Conservation (phyloP, 2,113 vertebrate genomes). For the Craseonycteris thonglongyai region DNA sequence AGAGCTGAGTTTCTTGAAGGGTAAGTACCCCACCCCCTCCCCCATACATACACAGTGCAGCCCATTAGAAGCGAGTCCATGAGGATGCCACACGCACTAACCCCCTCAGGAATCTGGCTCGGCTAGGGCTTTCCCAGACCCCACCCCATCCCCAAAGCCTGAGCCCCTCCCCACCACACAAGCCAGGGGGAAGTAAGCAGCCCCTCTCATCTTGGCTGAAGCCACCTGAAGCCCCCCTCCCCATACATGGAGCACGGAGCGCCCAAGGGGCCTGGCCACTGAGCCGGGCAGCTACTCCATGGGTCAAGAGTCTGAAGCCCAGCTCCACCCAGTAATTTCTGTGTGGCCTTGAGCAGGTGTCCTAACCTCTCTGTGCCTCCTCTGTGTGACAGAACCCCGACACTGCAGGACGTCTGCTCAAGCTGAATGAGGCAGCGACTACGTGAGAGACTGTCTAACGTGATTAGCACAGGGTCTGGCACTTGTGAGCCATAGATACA, state of each 20-base stretch:
- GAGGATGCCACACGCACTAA: background rate
- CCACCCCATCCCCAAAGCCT: background rate
- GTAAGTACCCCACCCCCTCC: no score
- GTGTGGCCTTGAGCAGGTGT: no score
- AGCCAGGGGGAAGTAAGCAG: background rate
- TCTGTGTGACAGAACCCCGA: background rate
- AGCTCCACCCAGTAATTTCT: background rate
- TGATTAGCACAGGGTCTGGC: rapidly evolving
- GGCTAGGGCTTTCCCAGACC: background rate
- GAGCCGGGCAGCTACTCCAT: rapidly evolving
- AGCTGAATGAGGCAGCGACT: rapidly evolving
- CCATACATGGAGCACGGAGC: background rate
- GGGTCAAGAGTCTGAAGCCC: rapidly evolving
- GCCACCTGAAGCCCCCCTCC: background rate
- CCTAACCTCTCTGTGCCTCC: background rate
- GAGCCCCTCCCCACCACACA: background rate
- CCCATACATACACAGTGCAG: rapidly evolving
- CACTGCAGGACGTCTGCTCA: rapidly evolving
- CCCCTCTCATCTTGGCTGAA: background rate
- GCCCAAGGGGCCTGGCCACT: background rate
- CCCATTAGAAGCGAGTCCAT: background rate
- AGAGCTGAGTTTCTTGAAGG: background rate
- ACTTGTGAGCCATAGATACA: background rate
- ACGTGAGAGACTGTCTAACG: rapidly evolving
- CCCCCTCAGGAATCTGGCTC: background rate